phyloP scores from a whole-genome alignment of 30 jellyfish, hydroid and myxozoan species.

The Phacellophora camtschatica region DNA sequence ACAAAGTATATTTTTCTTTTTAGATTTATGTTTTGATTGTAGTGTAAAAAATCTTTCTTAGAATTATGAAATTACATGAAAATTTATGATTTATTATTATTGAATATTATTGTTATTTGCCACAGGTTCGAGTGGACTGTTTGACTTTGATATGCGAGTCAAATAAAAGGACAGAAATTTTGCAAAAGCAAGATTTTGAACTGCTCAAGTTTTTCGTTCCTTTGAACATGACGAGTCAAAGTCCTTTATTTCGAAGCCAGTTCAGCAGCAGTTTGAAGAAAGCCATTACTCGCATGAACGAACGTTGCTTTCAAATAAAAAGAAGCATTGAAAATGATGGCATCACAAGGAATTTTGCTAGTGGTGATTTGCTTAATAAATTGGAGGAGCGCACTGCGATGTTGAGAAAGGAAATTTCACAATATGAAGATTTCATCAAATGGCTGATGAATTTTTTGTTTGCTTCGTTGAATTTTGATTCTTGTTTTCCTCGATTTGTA shows the following conservation, averaged over 20 bases:
- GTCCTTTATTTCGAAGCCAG: slow-evolving; percentile 79
- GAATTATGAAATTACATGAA: too few relatives aligned
- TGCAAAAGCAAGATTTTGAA: slow-evolving; percentile 48
- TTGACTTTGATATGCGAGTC: slow-evolving; percentile 74
- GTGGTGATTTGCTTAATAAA: too few relatives aligned
- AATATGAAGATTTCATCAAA: slow-evolving; percentile 33
- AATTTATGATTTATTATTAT: too few relatives aligned
- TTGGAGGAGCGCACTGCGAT: too few relatives aligned
- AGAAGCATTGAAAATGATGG: neutral
- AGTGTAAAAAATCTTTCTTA: too few relatives aligned
- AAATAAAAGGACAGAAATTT: slow-evolving; percentile 76
- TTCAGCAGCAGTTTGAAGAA: slow-evolving; percentile 43
- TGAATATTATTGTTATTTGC: too few relatives aligned
- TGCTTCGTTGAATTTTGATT: slow-evolving; percentile 35
- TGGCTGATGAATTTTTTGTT: slow-evolving; percentile 65
- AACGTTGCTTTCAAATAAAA: neutral
- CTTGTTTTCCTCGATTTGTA: slow-evolving; percentile 44
- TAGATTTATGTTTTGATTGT: too few relatives aligned
- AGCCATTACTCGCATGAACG: slow-evolving; percentile 57
- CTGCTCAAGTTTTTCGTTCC: slow-evolving; percentile 62
- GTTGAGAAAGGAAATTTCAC: neutral
- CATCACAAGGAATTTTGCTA: too few relatives aligned
- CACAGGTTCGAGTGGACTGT: slow-evolving; percentile 77
- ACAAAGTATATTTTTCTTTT: too few relatives aligned
- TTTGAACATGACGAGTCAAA: slow-evolving; percentile 76